Evolutionary conservation across 2,888 invertebrate species (phyloP).

Genomic region (Lycophotia porphyrea): DNA sequence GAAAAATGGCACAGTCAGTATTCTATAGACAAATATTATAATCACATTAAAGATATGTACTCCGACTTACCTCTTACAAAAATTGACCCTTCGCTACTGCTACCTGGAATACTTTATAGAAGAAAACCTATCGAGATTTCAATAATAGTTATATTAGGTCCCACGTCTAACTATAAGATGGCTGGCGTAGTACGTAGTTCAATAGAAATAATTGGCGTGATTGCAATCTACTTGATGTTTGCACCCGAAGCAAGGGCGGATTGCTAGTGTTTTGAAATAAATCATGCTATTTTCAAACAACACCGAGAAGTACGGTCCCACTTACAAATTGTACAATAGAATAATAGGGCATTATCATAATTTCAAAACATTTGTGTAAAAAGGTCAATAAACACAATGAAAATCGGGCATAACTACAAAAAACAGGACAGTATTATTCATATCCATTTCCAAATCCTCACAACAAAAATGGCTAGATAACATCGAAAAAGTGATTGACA

Average conservation of each 20-base stretch:
- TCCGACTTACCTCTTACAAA: too few relatives aligned
- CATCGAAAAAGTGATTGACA: conserved; percentile 30
- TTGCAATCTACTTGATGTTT: not conserved
- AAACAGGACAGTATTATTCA: conserved; percentile 22
- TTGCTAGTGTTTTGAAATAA: not conserved
- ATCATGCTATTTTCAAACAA: not conserved
- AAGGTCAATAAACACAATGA: conserved; percentile 9
- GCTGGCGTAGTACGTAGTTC: not conserved
- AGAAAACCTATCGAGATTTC: not conserved
- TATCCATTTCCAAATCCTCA: conserved; percentile 13
- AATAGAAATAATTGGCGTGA: not conserved
- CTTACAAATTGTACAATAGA: not conserved
- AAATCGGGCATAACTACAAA: not conserved
- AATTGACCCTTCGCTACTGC: too few relatives aligned
- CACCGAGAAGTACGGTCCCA: not conserved
- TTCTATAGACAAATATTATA: too few relatives aligned
- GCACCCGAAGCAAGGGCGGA: not conserved
- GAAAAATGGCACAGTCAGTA: too few relatives aligned
- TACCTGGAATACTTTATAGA: not conserved
- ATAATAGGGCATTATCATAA: not conserved
- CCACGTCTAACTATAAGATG: not conserved
- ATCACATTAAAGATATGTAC: too few relatives aligned
- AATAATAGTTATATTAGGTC: not conserved
- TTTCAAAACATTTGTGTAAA: not conserved
- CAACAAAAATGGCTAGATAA: not conserved